Conservation (phyloP, 2,797 vertebrate genomes). For the Xyrichtys novacula region DNA sequence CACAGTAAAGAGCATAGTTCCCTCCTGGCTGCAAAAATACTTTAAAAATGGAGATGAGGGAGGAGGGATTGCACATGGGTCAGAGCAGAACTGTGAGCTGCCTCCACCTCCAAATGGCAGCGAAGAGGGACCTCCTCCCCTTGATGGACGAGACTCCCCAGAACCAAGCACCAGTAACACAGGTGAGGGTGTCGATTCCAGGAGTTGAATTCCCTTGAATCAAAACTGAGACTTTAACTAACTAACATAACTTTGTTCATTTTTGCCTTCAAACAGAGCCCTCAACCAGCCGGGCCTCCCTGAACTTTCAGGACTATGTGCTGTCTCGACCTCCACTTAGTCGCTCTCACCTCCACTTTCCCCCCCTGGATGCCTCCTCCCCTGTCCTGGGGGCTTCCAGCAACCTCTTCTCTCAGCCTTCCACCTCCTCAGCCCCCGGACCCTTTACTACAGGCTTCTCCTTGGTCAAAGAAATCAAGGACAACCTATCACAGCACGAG, state of each 20-base stretch:
- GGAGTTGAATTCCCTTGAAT: too few species aligned
- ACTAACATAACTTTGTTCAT: conserved; percentile 14
- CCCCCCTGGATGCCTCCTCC: conserved; percentile 86
- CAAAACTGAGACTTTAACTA: too few species aligned
- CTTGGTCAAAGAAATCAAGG: conserved; percentile 98
- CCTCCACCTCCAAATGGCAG: conserved; percentile 85
- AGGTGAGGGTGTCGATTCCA: conserved; percentile 85
- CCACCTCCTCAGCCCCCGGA: conserved; percentile 90
- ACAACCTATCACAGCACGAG: conserved; percentile 97
- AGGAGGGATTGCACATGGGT: conserved; percentile 63
- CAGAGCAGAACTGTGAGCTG: conserved; percentile 79
- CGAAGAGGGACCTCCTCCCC: conserved; percentile 78
- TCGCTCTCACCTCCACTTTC: conserved; percentile 92
- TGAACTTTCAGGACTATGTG: conserved; percentile 91
- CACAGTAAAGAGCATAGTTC: conserved; percentile 97
- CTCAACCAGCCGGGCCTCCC: conserved; percentile 90
- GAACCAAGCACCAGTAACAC: conserved; percentile 90
- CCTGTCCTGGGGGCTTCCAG: conserved; percentile 75
- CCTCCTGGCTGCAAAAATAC: conserved; percentile 96
- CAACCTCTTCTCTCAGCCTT: conserved; percentile 90
- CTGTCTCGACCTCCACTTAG: conserved; percentile 95
- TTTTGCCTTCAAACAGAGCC: conserved; percentile 84
- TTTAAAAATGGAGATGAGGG: conserved; percentile 88
- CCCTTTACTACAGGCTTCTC: conserved; percentile 88
- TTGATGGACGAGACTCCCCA: conserved; percentile 88